Base-by-base conservation (phyloP, 2,888 invertebrate species). In the Heteromurus nitidus region DNA sequence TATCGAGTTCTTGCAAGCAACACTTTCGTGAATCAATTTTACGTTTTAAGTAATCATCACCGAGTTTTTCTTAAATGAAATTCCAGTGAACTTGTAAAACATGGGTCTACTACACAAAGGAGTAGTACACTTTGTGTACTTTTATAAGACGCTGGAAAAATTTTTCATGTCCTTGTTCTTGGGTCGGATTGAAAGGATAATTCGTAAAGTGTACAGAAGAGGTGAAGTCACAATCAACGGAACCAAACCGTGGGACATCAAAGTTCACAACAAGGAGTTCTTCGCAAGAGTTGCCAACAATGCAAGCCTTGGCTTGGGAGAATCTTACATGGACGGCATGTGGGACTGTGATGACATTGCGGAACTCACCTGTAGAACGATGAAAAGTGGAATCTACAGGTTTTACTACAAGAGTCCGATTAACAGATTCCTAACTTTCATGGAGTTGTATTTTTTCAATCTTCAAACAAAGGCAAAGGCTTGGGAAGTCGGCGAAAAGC, bases 401-500 rank as follows among this genome's bases (percentile, higher is more conserved):
- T 62, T 60, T 2, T 68, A 64, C 31, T 65, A 60, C 30, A 70
- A 67, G 58, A 69, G 18, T 28, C 80, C 72, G 3, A 70, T 70
- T 65, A 76, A 75, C 30, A 47, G 80, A 47, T 69, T 76, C 30
- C 31, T 83, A 3, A 74, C 77, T 36, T 73, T 64, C 47, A 1
- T 82, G 16, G 82, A 82, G 16, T 58, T 73, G 18, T 55, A 76
- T 16, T 36, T 65, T 24, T 83, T 83, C 47, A 83, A 83, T 53
- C 50, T 80, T 24, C 83, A 83, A 58, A 80, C 83, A 2, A 75
- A 72, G 47, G 28, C 65, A 3, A 80, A 72, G 20, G 79, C 75
- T 16, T 80, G 69, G 69, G 82, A 79, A 58, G 82, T 82, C 7
- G 80, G 74, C 7, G 36, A 74, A 22, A 70, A 74, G 47, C 82